These are phyloP conservation scores for Corella eumyota DNA, from an alignment of 23 tunicate species.

Conservation along the genomic window DNA sequence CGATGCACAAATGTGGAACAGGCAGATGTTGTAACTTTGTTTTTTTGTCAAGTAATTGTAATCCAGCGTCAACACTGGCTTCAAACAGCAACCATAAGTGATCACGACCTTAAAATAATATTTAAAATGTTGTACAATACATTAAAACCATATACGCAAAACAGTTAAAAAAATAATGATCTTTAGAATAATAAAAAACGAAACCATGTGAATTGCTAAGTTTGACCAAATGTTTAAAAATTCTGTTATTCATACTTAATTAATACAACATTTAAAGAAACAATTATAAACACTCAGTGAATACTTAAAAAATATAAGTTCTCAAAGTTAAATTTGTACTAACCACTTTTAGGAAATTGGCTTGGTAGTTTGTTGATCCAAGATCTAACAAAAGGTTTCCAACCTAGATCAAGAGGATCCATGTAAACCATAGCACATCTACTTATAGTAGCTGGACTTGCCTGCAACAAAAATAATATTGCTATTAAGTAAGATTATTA, in stretches of 20 bases:
- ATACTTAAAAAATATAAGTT: no score
- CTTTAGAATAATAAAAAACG: no score
- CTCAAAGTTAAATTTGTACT: no score
- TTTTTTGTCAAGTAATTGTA: constrained; percentile 45
- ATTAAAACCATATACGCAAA: no score
- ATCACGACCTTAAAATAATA: constrained; percentile 31
- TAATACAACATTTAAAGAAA: no score
- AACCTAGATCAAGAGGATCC: constrained; percentile 85
- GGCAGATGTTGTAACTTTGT: constrained; percentile 72
- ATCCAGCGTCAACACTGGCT: constrained; percentile 60
- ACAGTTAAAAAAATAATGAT: no score
- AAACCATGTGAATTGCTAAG: no score
- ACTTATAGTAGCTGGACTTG: constrained; percentile 96
- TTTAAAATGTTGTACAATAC: no score
- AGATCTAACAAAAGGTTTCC: constrained; percentile 76
- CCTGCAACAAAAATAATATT: constrained; percentile 24
- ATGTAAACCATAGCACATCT: constrained; percentile 95
- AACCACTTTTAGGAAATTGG: constrained; percentile 57
- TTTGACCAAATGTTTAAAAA: no score
- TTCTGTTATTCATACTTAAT: no score
- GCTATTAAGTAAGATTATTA: no score
- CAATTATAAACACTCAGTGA: no score
- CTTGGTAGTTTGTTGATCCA: constrained; percentile 71
- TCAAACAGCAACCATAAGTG: constrained; percentile 56
- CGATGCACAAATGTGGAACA: constrained; percentile 52